phyloP scores from a whole-genome alignment of 2,113 vertebrate species.

The Antechinus stuartii region DNA sequence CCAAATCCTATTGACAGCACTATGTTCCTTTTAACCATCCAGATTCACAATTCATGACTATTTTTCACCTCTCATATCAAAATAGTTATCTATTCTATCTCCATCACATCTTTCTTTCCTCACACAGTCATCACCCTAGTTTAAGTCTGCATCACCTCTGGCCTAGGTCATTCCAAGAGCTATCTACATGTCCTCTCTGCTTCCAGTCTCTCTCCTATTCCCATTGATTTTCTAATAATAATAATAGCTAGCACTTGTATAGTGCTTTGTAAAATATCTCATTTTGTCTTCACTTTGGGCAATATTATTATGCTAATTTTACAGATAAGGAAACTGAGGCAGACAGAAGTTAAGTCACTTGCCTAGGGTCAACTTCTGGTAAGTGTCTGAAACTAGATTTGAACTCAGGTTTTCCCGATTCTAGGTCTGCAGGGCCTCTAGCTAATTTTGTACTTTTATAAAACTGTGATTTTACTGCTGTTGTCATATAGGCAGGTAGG shows the following conservation, averaged over 20 bases:
- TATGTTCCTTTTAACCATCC: neutral
- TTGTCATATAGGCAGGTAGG: neutral
- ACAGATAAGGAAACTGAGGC: neutral
- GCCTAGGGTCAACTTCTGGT: neutral
- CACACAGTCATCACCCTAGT: neutral
- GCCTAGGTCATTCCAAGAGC: neutral
- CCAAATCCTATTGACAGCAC: neutral
- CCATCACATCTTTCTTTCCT: neutral
- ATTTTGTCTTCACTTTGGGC: neutral
- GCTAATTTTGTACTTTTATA: neutral
- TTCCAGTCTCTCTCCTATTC: neutral
- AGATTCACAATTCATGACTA: neutral
- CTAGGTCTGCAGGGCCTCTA: neutral
- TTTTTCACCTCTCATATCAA: neutral
- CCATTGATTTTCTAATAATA: neutral
- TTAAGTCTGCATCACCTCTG: neutral
- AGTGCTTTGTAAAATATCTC: neutral
- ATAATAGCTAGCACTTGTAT: neutral
- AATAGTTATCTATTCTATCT: neutral
- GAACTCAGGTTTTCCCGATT: neutral
- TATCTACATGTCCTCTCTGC: neutral
- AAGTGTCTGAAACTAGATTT: neutral
- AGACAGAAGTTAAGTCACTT: neutral
- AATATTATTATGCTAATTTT: neutral
- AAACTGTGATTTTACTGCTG: neutral